A percentile compares a stretch with the other conserved stretches of the same genome.
Conservation (phyloP, 2,113 vertebrate genomes). For the Cepphus grylle region DNA sequence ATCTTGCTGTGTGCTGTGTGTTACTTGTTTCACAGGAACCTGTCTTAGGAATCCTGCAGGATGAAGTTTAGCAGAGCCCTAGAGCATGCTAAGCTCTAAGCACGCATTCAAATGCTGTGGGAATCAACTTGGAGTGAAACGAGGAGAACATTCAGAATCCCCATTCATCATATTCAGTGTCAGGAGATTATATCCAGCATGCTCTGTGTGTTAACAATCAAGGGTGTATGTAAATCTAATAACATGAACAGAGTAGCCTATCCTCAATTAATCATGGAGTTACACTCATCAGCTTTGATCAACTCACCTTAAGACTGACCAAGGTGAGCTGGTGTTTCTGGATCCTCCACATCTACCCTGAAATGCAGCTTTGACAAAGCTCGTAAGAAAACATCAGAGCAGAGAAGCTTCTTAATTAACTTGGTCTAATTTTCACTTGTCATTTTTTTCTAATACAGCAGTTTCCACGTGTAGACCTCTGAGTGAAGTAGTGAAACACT, state of each 20-base stretch:
- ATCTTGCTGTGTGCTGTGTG: not conserved
- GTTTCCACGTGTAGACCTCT: not conserved
- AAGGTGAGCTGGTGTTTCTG: not conserved
- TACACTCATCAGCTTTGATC: not conserved
- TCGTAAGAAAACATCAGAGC: not conserved
- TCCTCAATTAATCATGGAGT: not conserved
- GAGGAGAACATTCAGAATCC: accelerated
- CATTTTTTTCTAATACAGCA: not conserved
- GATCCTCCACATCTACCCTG: not conserved
- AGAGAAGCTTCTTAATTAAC: not conserved
- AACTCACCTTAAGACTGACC: not conserved
- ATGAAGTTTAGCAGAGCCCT: not conserved
- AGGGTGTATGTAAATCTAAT: not conserved
- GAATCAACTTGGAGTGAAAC: not conserved
- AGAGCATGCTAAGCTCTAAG: not conserved
- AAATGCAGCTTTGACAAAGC: not conserved
- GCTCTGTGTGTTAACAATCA: not conserved
- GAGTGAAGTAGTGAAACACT: not conserved
- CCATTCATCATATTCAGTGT: not conserved
- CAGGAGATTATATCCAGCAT: not conserved
- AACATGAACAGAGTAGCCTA: not conserved
- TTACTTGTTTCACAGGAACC: not conserved
- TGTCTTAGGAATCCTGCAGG: not conserved
- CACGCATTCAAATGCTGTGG: accelerated
- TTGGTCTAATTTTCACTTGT: not conserved